Evolutionary conservation across 2,888 invertebrate species (phyloP).

Genomic region (Drosophila longiperda): DNA sequence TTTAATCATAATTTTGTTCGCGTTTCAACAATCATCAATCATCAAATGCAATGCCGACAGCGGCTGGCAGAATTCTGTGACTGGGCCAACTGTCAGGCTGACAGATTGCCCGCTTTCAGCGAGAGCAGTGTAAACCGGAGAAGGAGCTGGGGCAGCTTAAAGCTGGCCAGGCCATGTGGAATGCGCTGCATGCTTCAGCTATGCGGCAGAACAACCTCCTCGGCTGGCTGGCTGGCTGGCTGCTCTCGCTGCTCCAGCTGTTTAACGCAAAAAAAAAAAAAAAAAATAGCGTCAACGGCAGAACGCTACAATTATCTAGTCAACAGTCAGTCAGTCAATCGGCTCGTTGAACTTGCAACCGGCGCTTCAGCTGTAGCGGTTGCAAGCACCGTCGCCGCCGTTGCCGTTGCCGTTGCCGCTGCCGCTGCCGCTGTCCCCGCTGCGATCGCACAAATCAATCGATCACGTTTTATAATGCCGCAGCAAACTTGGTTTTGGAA

Average conservation of each 20-base stretch:
- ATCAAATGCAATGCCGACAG: constrained; percentile 82
- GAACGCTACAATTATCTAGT: constrained; percentile 84
- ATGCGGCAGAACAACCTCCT: constrained; percentile 39
- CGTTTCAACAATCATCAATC: constrained; percentile 84
- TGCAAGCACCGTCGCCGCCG: constrained; percentile 22
- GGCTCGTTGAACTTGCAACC: constrained; percentile 82
- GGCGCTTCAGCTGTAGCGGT: constrained; percentile 48
- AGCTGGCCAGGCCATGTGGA: constrained; percentile 65
- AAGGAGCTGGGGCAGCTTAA: constrained; percentile 15
- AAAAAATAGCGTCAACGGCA: constrained; percentile 60
- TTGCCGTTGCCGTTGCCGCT: constrained; percentile 14
- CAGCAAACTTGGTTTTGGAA: constrained; percentile 35
- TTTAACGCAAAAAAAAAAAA: constrained; percentile 51
- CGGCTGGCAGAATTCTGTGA: constrained; percentile 68
- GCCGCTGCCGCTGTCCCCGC: constrained; percentile 39
- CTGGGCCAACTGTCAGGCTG: constrained; percentile 82
- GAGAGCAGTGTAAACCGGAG: constrained; percentile 53
- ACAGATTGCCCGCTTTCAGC: constrained; percentile 82
- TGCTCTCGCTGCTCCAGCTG: constrained; percentile 63
- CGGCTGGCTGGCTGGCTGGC: constrained; percentile 19
- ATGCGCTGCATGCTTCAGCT: constrained; percentile 62
- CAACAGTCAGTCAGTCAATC: constrained; percentile 81
- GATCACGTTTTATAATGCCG: constrained; percentile 82
- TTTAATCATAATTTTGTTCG: constrained; percentile 83
- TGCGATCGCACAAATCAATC: constrained; percentile 83